phyloP scores from a whole-genome alignment of 2,888 invertebrate genomes.

The Pheosia tremula region DNA sequence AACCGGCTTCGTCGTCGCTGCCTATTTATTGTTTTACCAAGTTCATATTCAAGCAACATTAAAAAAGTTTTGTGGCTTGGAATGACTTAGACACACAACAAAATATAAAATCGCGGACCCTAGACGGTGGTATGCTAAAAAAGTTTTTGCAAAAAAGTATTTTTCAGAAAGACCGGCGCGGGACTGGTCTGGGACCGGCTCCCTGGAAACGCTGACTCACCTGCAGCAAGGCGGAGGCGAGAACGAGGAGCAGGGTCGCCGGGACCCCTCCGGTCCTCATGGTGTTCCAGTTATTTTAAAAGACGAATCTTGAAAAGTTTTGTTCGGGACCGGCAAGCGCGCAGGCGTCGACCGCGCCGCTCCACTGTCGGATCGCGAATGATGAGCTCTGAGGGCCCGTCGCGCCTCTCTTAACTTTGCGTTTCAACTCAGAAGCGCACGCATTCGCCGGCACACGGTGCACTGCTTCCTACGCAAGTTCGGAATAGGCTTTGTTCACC shows the following conservation, averaged over 20 bases:
- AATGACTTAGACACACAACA: constrained; percentile 18
- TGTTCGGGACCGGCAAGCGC: constrained; percentile 53
- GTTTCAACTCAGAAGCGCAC: constrained; percentile 44
- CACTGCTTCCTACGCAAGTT: constrained; percentile 49
- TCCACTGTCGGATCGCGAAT: constrained; percentile 72
- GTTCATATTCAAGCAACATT: constrained; percentile 22
- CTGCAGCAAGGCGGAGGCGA: constrained; percentile 47
- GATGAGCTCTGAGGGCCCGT: constrained; percentile 37
- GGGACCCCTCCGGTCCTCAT: constrained; percentile 66
- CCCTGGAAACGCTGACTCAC: constrained; percentile 40
- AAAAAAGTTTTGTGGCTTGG: constrained; percentile 15
- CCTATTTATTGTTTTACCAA: constrained; percentile 22
- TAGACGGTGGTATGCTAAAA: constrained; percentile 36
- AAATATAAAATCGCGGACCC: constrained; percentile 25
- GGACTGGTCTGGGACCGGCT: constrained; percentile 16
- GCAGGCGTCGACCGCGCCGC: constrained; percentile 69
- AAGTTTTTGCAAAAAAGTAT: constrained; percentile 43
- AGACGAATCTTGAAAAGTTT: constrained; percentile 63
- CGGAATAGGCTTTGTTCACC: constrained; percentile 48
- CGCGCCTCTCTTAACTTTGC: constrained; percentile 48
- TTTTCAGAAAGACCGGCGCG: constrained; percentile 36
- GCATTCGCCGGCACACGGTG: constrained; percentile 25
- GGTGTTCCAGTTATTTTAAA: constrained; percentile 41
- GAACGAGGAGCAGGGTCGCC: constrained; percentile 58
- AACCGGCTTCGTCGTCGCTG: constrained; percentile 40